Evolutionary conservation across 1,140 invertebrate species (phyloP).

Genomic region (Wasmannia auropunctata): DNA sequence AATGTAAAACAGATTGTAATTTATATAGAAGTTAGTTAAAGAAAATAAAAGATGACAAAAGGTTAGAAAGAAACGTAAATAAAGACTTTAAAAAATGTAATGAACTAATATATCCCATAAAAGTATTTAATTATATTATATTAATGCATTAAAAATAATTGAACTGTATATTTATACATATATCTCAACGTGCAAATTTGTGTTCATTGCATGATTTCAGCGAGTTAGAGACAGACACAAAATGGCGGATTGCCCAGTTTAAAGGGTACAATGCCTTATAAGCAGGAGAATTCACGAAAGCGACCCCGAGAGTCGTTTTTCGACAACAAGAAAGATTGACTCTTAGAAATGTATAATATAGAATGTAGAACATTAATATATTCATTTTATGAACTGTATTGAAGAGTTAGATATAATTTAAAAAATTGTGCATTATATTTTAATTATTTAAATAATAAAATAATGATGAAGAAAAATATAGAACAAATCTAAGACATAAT

Average conservation of each 20-base stretch:
- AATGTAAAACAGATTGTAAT: neutral
- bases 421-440: neutral
- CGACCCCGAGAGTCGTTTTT: neutral
- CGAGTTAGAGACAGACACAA: neutral
- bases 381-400: neutral
- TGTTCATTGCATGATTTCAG: neutral
- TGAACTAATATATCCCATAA: neutral
- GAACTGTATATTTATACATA: neutral
- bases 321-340: neutral
- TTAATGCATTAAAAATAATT: neutral
- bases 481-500: neutral
- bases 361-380: neutral
- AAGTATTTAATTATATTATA: neutral
- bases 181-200: neutral
- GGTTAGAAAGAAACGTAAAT: neutral
- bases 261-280: neutral
- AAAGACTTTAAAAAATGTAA: neutral
- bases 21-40: neutral
- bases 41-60: neutral
- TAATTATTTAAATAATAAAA: conserved; percentile 16
- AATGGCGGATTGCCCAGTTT: neutral
- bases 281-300: neutral
- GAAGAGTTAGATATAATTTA: neutral
- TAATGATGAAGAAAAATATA: neutral
- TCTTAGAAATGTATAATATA: neutral